Evolutionary conservation across 2,797 vertebrate species (phyloP), one percentile per base, ranked within the genome.

Genomic region (Channa striata): DNA sequence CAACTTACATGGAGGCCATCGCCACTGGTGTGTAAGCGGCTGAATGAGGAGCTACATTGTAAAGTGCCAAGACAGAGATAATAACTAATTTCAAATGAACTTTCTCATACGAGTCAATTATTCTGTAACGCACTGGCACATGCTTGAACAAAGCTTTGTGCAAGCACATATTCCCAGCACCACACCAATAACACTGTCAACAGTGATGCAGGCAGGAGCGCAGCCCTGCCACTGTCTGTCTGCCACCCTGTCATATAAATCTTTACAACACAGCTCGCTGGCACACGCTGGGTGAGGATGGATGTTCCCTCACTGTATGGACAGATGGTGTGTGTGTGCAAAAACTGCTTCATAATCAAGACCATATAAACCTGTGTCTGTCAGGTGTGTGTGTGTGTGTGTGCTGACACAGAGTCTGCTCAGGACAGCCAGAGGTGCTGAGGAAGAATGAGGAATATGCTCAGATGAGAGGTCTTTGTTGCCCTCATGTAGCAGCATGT

Each of bases 201-300:
- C 51, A 50, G 48, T 34, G 52, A 78, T 63, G 72, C 49, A 17
- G 51, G 44, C 30, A 30, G 43, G 34, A 67, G 33, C 0, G 60
- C 58, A 66, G 77, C 54, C 42, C 74, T 64, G 72, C 78, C 78
- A 64, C 80, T 72, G 82, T 83, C 75, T 67, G 81, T 81, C 80
- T 77, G 78, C 69, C 85, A 77, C 77, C 78, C 61, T 85, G 81
- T 76, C 78, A 69, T 65, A 87, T 83, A 82, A 85, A 86, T 39
- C 53, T 84, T 70, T 73, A 78, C 57, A 53, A 47, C 76, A 71
- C 59, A 68, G 39, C 68, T 71, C 30, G 36, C 54, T 86, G 83
- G 78, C 86, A 82, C 63, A 78, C 16, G 64, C 59, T 2, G 4
- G 56, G 75, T 86, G 83, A 71, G 61, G 80, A 87, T 71, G 63